phyloP scores from a whole-genome alignment of 2,797 vertebrate genomes.

The Thamnophis elegans region DNA sequence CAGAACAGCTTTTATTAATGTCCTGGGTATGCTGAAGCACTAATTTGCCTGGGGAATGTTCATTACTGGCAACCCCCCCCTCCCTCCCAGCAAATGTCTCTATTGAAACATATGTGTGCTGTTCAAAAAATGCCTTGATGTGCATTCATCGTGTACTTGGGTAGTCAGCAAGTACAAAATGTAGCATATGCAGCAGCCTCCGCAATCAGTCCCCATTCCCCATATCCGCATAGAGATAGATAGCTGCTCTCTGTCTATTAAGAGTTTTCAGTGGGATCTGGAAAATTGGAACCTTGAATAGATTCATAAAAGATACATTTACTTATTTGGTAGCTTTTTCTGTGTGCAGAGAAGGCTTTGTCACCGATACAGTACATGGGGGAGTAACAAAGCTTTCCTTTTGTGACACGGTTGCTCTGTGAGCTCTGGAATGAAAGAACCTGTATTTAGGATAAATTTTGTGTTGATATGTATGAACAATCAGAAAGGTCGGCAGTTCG shows the following conservation, averaged over 20 bases:
- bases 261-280: slow-evolving; percentile 2
- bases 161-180: slow-evolving; percentile 27
- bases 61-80: not conserved
- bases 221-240: not conserved
- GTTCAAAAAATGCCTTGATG: slow-evolving; percentile 4
- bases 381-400: not conserved
- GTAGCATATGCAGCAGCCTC: slow-evolving; percentile 12
- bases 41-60: not conserved
- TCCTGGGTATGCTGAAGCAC: not conserved
- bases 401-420: not conserved
- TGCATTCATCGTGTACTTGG: slow-evolving; percentile 19
- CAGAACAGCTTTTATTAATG: not conserved
- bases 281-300: not conserved
- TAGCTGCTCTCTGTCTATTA: not conserved
- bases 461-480: not conserved
- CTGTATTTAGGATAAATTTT: not conserved
- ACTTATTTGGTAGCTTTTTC: not conserved
- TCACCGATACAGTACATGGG: not conserved
- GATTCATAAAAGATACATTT: not conserved
- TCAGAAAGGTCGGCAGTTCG: too few species aligned
- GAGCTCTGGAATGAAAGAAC: not conserved
- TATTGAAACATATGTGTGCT: not conserved
- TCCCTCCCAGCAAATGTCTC: not conserved
- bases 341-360: not conserved
- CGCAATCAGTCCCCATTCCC: not conserved